Evolutionary conservation across 2,113 vertebrate genomes (phyloP).

Genomic region (Semnornis frantzii): DNA sequence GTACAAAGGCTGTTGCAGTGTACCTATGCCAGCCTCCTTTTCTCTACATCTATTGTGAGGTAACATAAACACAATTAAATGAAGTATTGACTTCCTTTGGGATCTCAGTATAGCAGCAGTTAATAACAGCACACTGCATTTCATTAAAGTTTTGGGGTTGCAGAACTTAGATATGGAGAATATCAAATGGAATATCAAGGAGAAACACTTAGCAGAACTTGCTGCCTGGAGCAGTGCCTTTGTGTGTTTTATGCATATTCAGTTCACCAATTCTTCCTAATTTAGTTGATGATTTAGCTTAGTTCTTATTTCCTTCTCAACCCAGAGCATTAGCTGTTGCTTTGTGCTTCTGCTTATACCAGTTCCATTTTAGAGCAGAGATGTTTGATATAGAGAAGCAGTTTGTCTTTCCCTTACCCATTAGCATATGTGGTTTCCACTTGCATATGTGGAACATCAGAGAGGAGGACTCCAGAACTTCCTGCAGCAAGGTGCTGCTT

Average conservation of each 20-base stretch:
- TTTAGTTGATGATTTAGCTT: conserved; percentile 32
- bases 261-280: conserved; percentile 44
- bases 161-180: conserved; percentile 38
- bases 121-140: conserved; percentile 40
- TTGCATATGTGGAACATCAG: not conserved
- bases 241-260: not conserved
- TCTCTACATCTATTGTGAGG: not conserved
- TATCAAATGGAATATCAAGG: conserved; percentile 55
- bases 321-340: not conserved
- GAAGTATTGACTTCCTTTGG: conserved; percentile 56
- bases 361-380: not conserved
- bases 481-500: not conserved
- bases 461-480: not conserved
- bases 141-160: conserved; percentile 55
- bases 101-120: conserved; percentile 30
- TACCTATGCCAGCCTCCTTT: not conserved
- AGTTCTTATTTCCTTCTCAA: not conserved
- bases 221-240: conserved; percentile 28
- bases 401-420: not conserved
- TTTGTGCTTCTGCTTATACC: not conserved
- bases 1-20: conserved; percentile 1
- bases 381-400: not conserved
- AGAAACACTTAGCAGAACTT: conserved; percentile 42
- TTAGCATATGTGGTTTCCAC: not conserved
- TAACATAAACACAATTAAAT: conserved; percentile 55